Base-by-base conservation (phyloP, 2,113 vertebrate species). In the Leiothrix lutea region DNA sequence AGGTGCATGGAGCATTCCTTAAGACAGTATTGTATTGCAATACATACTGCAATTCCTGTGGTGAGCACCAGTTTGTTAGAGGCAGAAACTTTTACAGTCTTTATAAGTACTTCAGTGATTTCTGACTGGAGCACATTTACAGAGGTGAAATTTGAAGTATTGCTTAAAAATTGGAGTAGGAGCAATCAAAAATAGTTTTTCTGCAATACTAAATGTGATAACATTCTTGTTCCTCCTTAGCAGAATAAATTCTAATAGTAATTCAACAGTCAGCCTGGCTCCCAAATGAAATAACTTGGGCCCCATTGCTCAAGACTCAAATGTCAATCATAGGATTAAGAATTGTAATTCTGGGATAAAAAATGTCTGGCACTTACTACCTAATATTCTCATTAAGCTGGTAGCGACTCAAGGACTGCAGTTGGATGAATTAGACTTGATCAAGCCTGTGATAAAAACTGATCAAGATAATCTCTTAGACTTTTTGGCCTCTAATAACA, bases 261-360 rank as follows among this genome's bases (percentile, higher is more conserved):
- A 75, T 90, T 82, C 25, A 64, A 14, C n/a, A 69, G 61, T 53
- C 53, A 44, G 22, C 33, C 25, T 69, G 66, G 66, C 28, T 82
- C 48, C 24, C 45, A 29, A n/a, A 25, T 93, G 31, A 67, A 71
- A 45, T 75, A 22, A 40, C 60, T 85, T 75, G 78, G n/a, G 18
- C n/a, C n/a, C 67, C 51, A 28, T 80, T 90, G 29, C 42, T 75
- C 26, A 57, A 72, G 74, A 42, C 42, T 53, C 42, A 40, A 51
- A 51, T 93, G 74, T 92, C 79, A 88, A 3, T 92, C 36, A 31
- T 8, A 45, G 79, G 66, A 77, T 66, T 92, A 90, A 90, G 85
- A 85, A 31, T 42, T 93, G 74, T 85, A 90, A 60, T 79, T 87
- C 81, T 75, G 80, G 48, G 23, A 65, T 89, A 48, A 81, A 87